Conservation (phyloP, 2,113 vertebrate genomes). For the Lampris incognitus region DNA sequence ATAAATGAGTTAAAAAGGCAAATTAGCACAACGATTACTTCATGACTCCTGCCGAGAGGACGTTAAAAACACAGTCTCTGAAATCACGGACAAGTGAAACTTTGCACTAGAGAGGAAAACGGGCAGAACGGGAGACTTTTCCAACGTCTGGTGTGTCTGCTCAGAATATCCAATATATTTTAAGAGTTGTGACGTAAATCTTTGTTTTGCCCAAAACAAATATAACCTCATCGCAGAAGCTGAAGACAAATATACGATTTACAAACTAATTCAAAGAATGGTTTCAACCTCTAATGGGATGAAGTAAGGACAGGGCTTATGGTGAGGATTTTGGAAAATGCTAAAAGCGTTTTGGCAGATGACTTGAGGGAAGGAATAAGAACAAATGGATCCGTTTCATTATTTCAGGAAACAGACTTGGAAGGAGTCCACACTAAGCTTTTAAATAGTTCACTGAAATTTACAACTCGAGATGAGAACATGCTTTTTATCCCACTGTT, state of each 20-base stretch:
- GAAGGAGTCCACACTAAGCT: constrained; percentile 3
- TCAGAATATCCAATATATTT: constrained; percentile 7
- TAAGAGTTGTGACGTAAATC: constrained; percentile 1
- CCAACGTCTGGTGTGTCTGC: background rate
- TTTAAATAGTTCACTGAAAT: constrained; percentile 1
- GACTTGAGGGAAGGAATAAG: background rate
- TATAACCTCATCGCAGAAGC: background rate
- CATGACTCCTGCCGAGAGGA: no score
- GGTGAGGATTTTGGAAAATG: constrained; percentile 1
- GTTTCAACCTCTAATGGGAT: background rate
- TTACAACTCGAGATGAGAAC: background rate
- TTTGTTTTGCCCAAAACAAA: constrained; percentile 8
- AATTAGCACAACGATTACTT: no score
- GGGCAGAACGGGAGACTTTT: background rate
- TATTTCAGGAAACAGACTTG: background rate
- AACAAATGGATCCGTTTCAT: constrained; percentile 4
- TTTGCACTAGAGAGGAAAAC: constrained; percentile 7
- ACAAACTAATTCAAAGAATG: constrained; percentile 1
- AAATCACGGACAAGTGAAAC: background rate
- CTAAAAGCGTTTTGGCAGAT: constrained; percentile 11
- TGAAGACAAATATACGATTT: background rate
- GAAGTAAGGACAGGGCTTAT: constrained; percentile 23
- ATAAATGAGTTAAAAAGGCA: no score
- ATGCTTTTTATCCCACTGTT: no score
- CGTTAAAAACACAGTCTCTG: no score